phyloP scores from a whole-genome alignment of 2,888 invertebrate genomes.

The Diplolepis rosae region DNA sequence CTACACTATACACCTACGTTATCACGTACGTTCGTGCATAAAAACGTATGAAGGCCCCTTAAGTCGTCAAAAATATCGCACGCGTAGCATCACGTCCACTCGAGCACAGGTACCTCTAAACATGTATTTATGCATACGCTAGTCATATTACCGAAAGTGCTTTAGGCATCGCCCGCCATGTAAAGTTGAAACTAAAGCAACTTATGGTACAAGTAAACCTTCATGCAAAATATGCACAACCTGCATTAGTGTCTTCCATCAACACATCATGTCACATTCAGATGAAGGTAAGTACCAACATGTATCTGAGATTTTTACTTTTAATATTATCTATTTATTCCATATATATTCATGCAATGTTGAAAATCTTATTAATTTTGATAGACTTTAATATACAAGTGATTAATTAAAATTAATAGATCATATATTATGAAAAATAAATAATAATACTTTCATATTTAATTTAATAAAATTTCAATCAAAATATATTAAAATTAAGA shows the following conservation, averaged over 20 bases:
- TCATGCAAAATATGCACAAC: not conserved
- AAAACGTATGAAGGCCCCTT: not conserved
- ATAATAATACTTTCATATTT: no score
- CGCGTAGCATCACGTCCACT: not conserved
- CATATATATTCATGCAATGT: no score
- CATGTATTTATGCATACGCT: not conserved
- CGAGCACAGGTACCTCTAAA: not conserved
- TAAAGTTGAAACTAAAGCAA: slow-evolving; percentile 40
- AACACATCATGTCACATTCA: not conserved
- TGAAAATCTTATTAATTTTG: no score
- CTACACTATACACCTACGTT: no score
- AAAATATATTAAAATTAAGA: no score
- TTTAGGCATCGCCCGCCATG: slow-evolving; percentile 37
- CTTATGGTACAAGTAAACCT: slow-evolving; percentile 32
- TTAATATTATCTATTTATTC: no score
- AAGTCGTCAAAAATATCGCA: not conserved
- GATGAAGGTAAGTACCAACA: no score
- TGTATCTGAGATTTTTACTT: not conserved
- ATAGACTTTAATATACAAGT: no score
- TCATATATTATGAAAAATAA: no score
- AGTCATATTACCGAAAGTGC: slow-evolving; percentile 21
- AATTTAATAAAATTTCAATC: no score
- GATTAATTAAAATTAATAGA: no score
- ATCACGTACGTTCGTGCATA: no score
- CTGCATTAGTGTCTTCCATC: not conserved